Conservation (phyloP, 2,797 vertebrate species). For the Clarias platycephalus region DNA sequence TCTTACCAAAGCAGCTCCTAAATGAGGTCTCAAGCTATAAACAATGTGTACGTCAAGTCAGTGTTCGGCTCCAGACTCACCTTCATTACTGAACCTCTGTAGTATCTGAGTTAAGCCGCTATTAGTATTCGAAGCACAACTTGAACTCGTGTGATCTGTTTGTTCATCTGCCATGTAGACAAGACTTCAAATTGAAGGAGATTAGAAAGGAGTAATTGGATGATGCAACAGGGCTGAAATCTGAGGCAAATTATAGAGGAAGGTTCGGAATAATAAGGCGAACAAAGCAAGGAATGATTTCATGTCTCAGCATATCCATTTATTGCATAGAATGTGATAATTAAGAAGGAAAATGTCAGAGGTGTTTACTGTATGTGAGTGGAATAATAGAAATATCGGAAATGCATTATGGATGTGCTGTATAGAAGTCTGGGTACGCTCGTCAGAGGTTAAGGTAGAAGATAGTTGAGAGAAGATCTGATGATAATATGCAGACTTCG, state of each 20-base stretch:
- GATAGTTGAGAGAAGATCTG: not conserved
- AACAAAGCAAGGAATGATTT: not conserved
- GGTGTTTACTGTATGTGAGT: not conserved
- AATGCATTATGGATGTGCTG: not conserved
- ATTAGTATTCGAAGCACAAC: not conserved
- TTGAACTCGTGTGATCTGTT: conserved; percentile 17
- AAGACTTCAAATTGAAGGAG: conserved; percentile 6
- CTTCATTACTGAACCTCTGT: conserved; percentile 7
- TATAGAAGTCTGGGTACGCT: not conserved
- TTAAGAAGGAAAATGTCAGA: not conserved
- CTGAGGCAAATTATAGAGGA: not conserved
- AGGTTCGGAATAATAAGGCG: not conserved
- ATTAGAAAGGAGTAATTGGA: conserved; percentile 1
- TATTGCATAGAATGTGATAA: not conserved
- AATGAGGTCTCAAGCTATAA: conserved; percentile 2
- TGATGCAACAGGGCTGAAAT: conserved; percentile 10
- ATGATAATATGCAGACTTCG: not conserved
- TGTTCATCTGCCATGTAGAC: conserved; percentile 22
- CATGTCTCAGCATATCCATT: not conserved
- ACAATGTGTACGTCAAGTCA: not conserved
- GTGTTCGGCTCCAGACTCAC: not conserved
- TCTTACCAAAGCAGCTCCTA: not conserved
- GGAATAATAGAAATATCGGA: not conserved
- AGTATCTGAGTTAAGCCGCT: conserved; percentile 3
- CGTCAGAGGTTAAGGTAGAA: not conserved